Evolutionary conservation across 1,140 invertebrate species (phyloP), one percentile per base, ranked within the genome.

Genomic region (Formica selysi): DNA sequence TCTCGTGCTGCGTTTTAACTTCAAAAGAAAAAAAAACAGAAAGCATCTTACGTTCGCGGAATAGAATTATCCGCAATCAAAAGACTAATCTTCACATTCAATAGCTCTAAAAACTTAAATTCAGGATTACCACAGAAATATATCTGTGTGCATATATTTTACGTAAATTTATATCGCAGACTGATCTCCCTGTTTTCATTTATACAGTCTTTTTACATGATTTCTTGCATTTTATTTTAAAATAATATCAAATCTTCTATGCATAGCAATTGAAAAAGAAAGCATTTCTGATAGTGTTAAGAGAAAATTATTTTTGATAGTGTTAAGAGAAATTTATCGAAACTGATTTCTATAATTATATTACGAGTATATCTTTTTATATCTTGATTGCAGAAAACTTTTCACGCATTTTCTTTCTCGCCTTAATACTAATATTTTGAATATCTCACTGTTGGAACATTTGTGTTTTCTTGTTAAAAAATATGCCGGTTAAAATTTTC

Each of bases 321-420:
- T 41, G 13, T 71, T 54, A 36, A 54, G 32, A 54, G 29, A 71
- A 73, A 54, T 73, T 36, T n/a, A 71, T 32, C 36, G n/a, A 71
- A 73, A 54, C 57, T 36, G n/a, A 71, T 32, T 36, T 13, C 29
- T 16, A 29, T n/a, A 6, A 26, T 32, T 44, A 51, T 70, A 29
- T 70, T 38, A 44, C 16, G 44, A 44, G 22, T 44, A 73, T 73
- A n/a, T 54, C 11, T 76, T 26, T 71, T 29, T 54, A 32, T 54
- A 32, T 4, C 5, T 59, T 59, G 26, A 38, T 8, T 36, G 6
- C 11, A 6, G 16, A 51, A 0, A 41, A 76, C 19, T 62, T 44
- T 44, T 32, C 32, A 32, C 3, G 32, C 3, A 19, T 68, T 59
- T 68, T 36, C 3, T 51, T 68, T 51, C 13, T 41, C 26, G 10